Evolutionary conservation across 2,888 invertebrate species (phyloP), one percentile per base, ranked within the genome.

Genomic region (Mallateleia sp.): DNA sequence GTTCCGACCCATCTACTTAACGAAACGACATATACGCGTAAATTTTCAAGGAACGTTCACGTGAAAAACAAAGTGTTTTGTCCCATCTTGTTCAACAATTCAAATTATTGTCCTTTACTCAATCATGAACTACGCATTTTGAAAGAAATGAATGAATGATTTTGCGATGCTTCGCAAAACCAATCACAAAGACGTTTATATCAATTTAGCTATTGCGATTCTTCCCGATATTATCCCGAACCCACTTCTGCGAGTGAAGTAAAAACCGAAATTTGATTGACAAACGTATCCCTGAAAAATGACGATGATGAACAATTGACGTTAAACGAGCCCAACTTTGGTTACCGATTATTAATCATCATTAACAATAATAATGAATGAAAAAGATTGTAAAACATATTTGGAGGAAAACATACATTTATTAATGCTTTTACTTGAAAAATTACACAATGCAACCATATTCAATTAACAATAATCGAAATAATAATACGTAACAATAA

Each of bases 251-350:
- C n/a, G n/a, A n/a, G n/a, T n/a, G n/a, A n/a, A n/a, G n/a, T n/a
- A n/a, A n/a, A n/a, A n/a, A n/a, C 75, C 69, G 42, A n/a, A 28
- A 56, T 24, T 75, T 69, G 62, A 50, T 71, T 58, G 47, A 77
- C 77, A 85, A 85, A 85, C 85, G 85, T 81, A 72, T 81, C 85
- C 85, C 85, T 85, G 85, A 85, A 85, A 85, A 85, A 81, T 85
- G 85, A 85, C 86, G 62, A 86, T 78, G 82, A 86, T 85, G 85
- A 85, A 81, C 34, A n/a, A 71, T 66, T 86, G 74, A 82, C 38
- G 32, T 87, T 82, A 87, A 80, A 85, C 77, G 66, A 74, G 79
- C 82, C 86, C 82, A 78, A 82, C 86, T 87, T 87, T 87, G 78
- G 82, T 79, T 77, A 81, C 77, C 81, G 34, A 28, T 71, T 18